phyloP scores from a whole-genome alignment of 2,888 invertebrate genomes.

The Dioctria linearis region DNA sequence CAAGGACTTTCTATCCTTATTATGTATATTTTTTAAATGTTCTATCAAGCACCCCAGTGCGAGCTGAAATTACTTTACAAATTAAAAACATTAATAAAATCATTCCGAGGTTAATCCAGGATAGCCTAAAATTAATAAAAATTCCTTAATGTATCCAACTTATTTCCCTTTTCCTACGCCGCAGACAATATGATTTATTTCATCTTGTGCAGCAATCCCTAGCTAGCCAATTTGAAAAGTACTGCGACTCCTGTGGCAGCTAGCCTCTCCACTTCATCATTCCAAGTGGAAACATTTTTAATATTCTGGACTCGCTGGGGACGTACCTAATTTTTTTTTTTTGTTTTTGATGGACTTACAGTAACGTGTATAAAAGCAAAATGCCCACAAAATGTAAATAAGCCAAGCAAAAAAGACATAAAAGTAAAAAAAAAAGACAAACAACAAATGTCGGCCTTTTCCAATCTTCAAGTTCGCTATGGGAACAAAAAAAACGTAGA shows the following conservation, averaged over 20 bases:
- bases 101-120: conserved; percentile 24
- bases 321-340: conserved; percentile 55
- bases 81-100: conserved; percentile 40
- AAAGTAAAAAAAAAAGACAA: background rate
- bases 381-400: conserved; percentile 56
- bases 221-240: conserved; percentile 36
- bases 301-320: conserved; percentile 52
- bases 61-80: conserved; percentile 17
- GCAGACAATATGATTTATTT: conserved; percentile 39
- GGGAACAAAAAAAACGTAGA: background rate
- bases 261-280: conserved; percentile 29
- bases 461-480: background rate
- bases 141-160: conserved; percentile 14
- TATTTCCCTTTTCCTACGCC: background rate
- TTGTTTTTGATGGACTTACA: conserved; percentile 47
- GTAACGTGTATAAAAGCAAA: conserved; percentile 40
- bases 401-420: conserved; percentile 42
- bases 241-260: conserved; percentile 12
- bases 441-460: conserved; percentile 28
- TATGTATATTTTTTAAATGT: too few relatives aligned
- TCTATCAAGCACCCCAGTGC: too few relatives aligned
- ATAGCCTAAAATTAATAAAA: conserved; percentile 33
- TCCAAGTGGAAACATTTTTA: conserved; percentile 49
- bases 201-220: background rate
- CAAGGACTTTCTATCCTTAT: too few relatives aligned